Percentiles rank a stretch among this genome's conserved stretches.
phyloP scores from a whole-genome alignment of 2,113 vertebrate genomes.

The Heteronetta atricapilla region DNA sequence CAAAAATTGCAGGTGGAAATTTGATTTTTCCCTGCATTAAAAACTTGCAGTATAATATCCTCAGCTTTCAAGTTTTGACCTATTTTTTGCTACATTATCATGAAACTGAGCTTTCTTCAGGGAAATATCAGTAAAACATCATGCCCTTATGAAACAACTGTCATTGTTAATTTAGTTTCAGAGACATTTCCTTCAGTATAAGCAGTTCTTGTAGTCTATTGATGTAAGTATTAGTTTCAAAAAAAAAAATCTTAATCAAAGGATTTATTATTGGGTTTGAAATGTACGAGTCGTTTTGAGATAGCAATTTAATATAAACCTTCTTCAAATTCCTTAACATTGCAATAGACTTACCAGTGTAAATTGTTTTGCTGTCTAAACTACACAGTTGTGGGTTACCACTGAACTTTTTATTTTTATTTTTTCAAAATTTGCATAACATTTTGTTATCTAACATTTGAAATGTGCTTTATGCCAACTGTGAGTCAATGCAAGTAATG shows the following conservation, averaged over 20 bases:
- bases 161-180: slow-evolving; percentile 36
- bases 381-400: neutral
- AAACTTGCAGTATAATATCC: neutral
- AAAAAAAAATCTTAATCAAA: slow-evolving; percentile 11
- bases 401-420: neutral
- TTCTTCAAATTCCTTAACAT: neutral
- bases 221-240: neutral
- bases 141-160: slow-evolving; percentile 11
- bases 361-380: neutral
- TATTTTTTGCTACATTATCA: slow-evolving; percentile 23
- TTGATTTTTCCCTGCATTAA: slow-evolving; percentile 10
- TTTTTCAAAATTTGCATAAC: neutral
- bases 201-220: neutral
- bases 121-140: slow-evolving; percentile 25
- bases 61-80: slow-evolving; percentile 28
- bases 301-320: neutral
- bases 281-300: neutral
- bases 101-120: slow-evolving; percentile 24
- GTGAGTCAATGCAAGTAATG: neutral
- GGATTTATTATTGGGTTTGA: neutral
- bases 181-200: neutral
- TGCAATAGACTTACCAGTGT: neutral
- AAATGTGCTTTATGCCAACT: neutral
- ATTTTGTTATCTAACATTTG: neutral
- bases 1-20: slow-evolving; percentile 48